These are phyloP conservation scores for Chrysocyon brachyurus DNA, from an alignment of 2,797 vertebrate genomes.

Conservation along the genomic window DNA sequence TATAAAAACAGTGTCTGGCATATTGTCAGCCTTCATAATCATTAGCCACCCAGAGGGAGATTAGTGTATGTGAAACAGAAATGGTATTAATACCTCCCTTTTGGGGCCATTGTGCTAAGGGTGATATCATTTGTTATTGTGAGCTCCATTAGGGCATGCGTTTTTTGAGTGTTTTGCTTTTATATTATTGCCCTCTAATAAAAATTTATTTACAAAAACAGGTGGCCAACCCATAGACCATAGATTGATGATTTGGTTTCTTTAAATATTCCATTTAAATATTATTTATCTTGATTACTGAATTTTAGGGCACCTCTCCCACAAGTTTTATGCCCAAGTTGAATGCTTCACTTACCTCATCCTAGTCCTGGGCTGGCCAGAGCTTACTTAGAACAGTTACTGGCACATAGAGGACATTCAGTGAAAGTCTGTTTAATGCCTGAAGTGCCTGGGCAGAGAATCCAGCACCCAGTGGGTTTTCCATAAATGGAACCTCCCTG, in stretches of 20 bases:
- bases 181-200: not conserved
- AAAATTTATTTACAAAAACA: not conserved
- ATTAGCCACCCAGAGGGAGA: not conserved
- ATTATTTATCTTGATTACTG: constrained; percentile 1
- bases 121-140: not conserved
- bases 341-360: not conserved
- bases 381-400: not conserved
- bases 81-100: not conserved
- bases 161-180: not conserved
- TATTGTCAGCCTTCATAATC: not conserved
- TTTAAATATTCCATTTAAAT: not conserved
- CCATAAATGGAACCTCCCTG: not conserved
- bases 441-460: too few relatives aligned
- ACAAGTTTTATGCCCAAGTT: not conserved
- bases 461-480: not conserved
- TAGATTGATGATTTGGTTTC: not conserved
- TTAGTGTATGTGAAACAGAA: not conserved
- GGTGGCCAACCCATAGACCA: not conserved
- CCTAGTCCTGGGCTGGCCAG: not conserved
- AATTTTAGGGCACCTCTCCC: not conserved
- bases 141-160: not conserved
- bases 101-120: not conserved
- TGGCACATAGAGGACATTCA: not conserved
- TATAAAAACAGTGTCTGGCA: not conserved
- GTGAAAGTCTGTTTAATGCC: not conserved